These are phyloP conservation scores for Stenoptilia bipunctidactyla DNA, from an alignment of 2,888 invertebrate genomes.

Conservation along the genomic window DNA sequence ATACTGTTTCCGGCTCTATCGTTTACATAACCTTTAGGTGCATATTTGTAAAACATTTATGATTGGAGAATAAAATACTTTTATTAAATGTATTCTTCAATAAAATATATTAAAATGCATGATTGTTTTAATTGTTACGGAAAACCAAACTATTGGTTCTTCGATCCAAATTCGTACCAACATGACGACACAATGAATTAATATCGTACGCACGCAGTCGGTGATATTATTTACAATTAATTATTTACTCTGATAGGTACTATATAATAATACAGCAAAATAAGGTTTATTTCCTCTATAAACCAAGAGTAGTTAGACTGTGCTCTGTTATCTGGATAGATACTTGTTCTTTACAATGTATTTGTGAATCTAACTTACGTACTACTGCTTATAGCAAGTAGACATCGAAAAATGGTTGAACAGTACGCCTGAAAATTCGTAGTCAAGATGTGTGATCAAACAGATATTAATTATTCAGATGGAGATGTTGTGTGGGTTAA, in stretches of 20 bases:
- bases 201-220: conserved; percentile 68
- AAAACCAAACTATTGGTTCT: too few species aligned
- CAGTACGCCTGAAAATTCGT: conserved; percentile 44
- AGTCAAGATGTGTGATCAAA: conserved; percentile 78
- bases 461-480: conserved; percentile 75
- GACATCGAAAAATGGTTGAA: conserved; percentile 66
- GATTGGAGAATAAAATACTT: too few species aligned
- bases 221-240: conserved; percentile 60
- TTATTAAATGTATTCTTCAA: too few species aligned
- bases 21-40: conserved; percentile 14
- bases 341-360: too few species aligned
- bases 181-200: conserved; percentile 32
- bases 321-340: too few species aligned
- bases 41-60: background rate
- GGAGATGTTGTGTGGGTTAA: conserved; percentile 91
- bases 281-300: too few species aligned
- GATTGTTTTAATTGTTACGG: too few species aligned
- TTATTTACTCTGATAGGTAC: background rate
- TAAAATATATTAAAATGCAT: too few species aligned
- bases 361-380: conserved; percentile 12
- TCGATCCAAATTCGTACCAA: conserved; percentile 54
- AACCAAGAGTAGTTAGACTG: too few species aligned
- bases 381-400: conserved; percentile 18
- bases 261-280: conserved; percentile 19
- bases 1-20: conserved; percentile 33